phyloP scores from a whole-genome alignment of 92 coral and sea anemone species.

The Zoanthus sociatus region DNA sequence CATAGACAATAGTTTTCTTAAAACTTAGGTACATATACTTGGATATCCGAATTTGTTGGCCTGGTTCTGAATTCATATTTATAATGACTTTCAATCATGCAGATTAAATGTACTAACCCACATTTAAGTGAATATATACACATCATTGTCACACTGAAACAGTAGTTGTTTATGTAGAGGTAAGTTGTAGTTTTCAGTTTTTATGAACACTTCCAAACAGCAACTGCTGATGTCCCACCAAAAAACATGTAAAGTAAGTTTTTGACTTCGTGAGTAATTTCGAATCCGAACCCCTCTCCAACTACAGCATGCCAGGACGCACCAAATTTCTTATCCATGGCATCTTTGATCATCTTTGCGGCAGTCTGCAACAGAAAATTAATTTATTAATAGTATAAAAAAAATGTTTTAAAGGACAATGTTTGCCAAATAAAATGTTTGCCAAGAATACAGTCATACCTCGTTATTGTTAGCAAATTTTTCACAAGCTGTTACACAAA shows the following conservation, averaged over 20 bases:
- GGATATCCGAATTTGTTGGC: background rate
- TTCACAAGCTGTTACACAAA: slow-evolving; percentile 99
- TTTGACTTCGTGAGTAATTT: slow-evolving; percentile 97
- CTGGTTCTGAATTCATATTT: background rate
- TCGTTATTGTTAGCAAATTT: slow-evolving; percentile 96
- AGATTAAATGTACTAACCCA: background rate
- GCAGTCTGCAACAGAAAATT: slow-evolving; percentile 74
- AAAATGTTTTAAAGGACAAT: too few species aligned
- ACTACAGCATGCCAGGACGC: slow-evolving; percentile 99
- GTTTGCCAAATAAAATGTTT: background rate
- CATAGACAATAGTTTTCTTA: too few species aligned
- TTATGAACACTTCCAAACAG: slow-evolving; percentile 97
- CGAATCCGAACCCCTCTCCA: slow-evolving; percentile 99
- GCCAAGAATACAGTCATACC: slow-evolving; percentile 51
- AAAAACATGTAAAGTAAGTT: slow-evolving; percentile 96
- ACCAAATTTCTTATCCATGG: slow-evolving; percentile 98
- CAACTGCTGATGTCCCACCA: slow-evolving; percentile 94
- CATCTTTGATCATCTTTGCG: slow-evolving; percentile 98
- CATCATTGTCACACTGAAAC: background rate
- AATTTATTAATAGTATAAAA: background rate
- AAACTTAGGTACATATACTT: background rate
- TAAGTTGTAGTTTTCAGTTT: background rate
- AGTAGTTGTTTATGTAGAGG: background rate
- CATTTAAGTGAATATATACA: background rate
- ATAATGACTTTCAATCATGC: background rate